These are phyloP conservation scores for Threskiornis aethiopicus DNA, from an alignment of 2,797 vertebrate species.

Conservation along the genomic window DNA sequence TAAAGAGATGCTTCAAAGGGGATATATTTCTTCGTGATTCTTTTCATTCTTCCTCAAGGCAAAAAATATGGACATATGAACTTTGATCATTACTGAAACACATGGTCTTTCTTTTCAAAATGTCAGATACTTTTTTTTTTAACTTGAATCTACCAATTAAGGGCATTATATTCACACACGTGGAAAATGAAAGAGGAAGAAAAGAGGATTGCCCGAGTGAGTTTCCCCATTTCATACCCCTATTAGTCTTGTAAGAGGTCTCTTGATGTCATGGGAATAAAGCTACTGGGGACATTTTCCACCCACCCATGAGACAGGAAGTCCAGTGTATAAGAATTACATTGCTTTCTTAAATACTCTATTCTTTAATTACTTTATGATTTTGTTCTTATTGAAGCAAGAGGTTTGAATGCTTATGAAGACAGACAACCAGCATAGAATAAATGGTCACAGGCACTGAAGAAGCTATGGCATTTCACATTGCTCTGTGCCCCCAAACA, in stretches of 20 bases:
- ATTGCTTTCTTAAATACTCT: background rate
- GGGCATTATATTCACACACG: background rate
- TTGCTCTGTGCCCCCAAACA: background rate
- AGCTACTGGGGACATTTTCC: background rate
- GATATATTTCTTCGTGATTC: background rate
- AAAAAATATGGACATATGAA: background rate
- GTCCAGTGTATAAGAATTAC: background rate
- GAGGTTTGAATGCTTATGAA: background rate
- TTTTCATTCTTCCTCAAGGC: background rate
- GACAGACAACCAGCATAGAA: background rate
- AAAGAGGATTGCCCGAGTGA: background rate
- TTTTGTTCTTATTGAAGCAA: background rate
- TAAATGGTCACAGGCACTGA: background rate
- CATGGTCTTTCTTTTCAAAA: background rate
- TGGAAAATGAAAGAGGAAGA: conserved; percentile 12
- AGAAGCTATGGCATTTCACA: background rate
- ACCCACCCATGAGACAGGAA: background rate
- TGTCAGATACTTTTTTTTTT: background rate
- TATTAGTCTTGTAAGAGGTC: background rate
- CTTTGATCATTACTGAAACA: background rate
- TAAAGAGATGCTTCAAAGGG: background rate
- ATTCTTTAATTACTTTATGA: background rate
- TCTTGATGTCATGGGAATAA: background rate
- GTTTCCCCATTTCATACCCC: background rate
- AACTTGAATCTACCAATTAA: background rate